Base-by-base conservation (phyloP, 53 echinoderm and acorn worm genomes). In the Pentamera pediparva region DNA sequence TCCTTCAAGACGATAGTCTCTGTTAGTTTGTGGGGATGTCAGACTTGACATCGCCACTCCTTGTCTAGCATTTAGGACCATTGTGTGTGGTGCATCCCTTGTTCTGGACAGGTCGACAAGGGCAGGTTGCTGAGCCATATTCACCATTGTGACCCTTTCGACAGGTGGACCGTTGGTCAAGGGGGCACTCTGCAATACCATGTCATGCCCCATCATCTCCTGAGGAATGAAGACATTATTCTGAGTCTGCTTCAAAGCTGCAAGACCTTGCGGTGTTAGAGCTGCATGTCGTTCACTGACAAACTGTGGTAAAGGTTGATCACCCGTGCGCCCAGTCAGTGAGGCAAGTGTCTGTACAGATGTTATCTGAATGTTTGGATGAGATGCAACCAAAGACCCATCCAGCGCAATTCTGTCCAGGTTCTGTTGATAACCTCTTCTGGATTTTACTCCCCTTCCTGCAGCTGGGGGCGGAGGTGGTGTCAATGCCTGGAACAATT, bases 131-230 rank as follows among this genome's bases (percentile, higher is more conserved):
- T 65, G 37, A 3, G 41, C 25, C 2, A 41, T 41, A 17, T 19
- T 8, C 19, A 17, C 38, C 21, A 38, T 29, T 41, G 65, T 36
- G 17, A 65, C 11, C 13, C 65, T 65, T n/a, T 40, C 8, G 17
- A 65, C 65, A 26, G 65, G 65, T 26, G 65, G 65, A 65, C 65
- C 65, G n/a, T n/a, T n/a, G n/a, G n/a, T n/a, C n/a, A n/a, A n/a
- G n/a, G n/a, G n/a, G n/a, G n/a, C n/a, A n/a, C n/a, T n/a, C 28
- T 65, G 65, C 13, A 65, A 30, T 26, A 65, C 29, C 26, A 65
- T 45, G 5, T 41, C 43, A 65, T 65, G 65, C 39, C 30, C 12
- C 39, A 65, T 38, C 4, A 27, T 0, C 24, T 65, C 43, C 6
- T 6, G 22, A 27, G 3, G 24, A 6, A 25, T 53, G 53, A 27